Base-by-base conservation (phyloP, 1,140 invertebrate genomes). In the Drosophila sucinea region DNA sequence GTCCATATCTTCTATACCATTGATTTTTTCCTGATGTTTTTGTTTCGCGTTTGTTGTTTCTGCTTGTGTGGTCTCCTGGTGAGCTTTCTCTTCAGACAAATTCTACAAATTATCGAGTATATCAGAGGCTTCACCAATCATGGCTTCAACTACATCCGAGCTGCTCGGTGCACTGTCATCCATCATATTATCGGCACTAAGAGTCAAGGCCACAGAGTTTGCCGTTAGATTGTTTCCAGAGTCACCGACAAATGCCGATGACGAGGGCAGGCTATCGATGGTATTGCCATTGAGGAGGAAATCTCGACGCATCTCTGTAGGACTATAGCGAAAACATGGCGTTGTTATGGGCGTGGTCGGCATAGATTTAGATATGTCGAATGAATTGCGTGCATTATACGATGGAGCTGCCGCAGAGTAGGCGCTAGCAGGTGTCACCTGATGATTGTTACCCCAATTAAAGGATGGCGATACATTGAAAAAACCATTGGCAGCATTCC, bases 261-360 rank as follows among this genome's bases (percentile, higher is more conserved):
- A 84, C 0, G 84, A 86, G 1, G 81, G 56, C 33, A 79, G 33
- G 4, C 81, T 79, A 30, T 93, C 92, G 29, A 94, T 93, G 0
- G 93, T 94, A 70, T 94, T 94, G 11, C 94, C 94, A 77, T 94
- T 94, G 40, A 94, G 94, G 4, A 94, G 92, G 75, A 94, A 94
- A 80, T 94, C 94, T 70, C 93, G 90, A 62, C 93, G 93, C 67
- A 90, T 66, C 44, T 92, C 91, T 0, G 77, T 73, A 2, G 91
- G 87, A 78, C 94, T 94, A 79, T 95, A 95, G 51, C 93, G 94
- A 80, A 95, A 95, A 23, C 94, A 92, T 17, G 91, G 92, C 30
- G 85, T 91, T 7, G 87, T 90, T 63, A 90, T 92, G 35, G 95
- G 94, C 41, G 94, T 95, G 2, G 94, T 94, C 56, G 95, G 94